Percentiles rank a stretch among this genome's conserved stretches.
These are phyloP conservation scores for Palythoa heliodiscus DNA, from an alignment of 92 coral and sea anemone genomes.

Conservation along the genomic window DNA sequence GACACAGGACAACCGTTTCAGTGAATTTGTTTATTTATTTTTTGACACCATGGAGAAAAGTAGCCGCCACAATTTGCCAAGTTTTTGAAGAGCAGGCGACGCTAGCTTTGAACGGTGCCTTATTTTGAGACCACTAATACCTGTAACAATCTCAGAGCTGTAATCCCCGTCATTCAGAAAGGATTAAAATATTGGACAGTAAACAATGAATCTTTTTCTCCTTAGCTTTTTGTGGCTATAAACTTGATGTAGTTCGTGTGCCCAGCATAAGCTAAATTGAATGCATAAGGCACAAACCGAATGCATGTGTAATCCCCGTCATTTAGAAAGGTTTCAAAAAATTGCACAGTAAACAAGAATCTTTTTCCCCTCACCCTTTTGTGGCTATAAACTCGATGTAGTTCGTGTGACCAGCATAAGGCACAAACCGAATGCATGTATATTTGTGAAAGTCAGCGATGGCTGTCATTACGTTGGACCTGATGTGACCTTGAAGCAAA, in stretches of 20 bases:
- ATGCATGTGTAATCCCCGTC: constrained; percentile 7
- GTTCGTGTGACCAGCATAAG: constrained; percentile 21
- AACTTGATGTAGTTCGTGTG: constrained; percentile 31
- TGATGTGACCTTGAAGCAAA: constrained; percentile 16
- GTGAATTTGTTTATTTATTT: too few relatives aligned
- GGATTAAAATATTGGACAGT: too few relatives aligned
- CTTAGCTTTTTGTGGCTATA: constrained; percentile 18
- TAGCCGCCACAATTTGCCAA: too few relatives aligned
- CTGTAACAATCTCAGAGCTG: too few relatives aligned
- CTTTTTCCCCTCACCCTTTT: background rate
- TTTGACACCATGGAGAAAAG: too few relatives aligned
- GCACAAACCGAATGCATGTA: constrained; percentile 36
- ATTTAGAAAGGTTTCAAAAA: too few relatives aligned
- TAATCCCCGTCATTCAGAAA: too few relatives aligned
- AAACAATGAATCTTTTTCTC: background rate
- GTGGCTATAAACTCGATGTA: constrained; percentile 20
- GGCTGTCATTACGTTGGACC: background rate
- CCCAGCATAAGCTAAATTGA: too few relatives aligned
- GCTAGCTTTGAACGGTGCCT: too few relatives aligned
- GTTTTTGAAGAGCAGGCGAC: too few relatives aligned
- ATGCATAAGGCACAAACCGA: constrained; percentile 32
- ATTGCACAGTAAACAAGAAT: background rate
- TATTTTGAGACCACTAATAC: too few relatives aligned
- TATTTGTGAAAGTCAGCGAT: constrained; percentile 16
- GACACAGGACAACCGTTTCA: too few relatives aligned